Evolutionary conservation across 1,140 invertebrate genomes (phyloP).

Genomic region (Pygmarrhopalites habei): DNA sequence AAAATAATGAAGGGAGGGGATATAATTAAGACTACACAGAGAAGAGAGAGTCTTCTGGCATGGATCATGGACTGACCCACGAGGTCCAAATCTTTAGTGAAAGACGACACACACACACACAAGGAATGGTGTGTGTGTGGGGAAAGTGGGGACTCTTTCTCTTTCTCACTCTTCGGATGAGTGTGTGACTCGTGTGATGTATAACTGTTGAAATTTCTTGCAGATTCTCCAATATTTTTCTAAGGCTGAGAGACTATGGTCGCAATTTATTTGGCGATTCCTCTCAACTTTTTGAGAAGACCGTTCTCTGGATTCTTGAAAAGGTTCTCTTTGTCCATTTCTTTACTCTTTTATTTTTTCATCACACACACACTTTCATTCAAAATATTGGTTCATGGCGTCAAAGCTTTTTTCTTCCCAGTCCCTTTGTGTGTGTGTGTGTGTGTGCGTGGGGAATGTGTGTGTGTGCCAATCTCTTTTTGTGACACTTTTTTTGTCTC

Average conservation of each 20-base stretch:
- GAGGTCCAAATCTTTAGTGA: background rate
- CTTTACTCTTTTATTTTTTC: background rate
- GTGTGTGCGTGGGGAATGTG: too few species aligned
- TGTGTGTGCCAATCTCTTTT: too few species aligned
- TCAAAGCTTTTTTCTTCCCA: too few species aligned
- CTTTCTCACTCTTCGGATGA: background rate
- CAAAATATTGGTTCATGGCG: too few species aligned
- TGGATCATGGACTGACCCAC: background rate
- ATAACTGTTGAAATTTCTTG: background rate
- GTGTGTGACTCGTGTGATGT: background rate
- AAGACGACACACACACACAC: too few species aligned
- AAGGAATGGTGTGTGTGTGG: too few species aligned
- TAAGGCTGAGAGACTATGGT: slow-evolving; percentile 15
- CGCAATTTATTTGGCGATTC: slow-evolving; percentile 21
- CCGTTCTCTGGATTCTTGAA: slow-evolving; percentile 27
- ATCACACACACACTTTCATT: too few species aligned
- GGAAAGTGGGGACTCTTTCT: background rate
- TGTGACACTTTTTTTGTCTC: too few species aligned
- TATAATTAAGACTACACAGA: background rate
- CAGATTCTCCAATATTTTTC: slow-evolving; percentile 27
- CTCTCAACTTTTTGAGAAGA: slow-evolving; percentile 28
- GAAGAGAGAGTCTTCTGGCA: background rate
- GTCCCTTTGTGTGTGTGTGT: too few species aligned
- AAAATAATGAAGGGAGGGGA: background rate
- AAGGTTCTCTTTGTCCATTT: slow-evolving; percentile 14